Conservation (phyloP, 2,888 invertebrate species). For the Vanessa cardui region DNA sequence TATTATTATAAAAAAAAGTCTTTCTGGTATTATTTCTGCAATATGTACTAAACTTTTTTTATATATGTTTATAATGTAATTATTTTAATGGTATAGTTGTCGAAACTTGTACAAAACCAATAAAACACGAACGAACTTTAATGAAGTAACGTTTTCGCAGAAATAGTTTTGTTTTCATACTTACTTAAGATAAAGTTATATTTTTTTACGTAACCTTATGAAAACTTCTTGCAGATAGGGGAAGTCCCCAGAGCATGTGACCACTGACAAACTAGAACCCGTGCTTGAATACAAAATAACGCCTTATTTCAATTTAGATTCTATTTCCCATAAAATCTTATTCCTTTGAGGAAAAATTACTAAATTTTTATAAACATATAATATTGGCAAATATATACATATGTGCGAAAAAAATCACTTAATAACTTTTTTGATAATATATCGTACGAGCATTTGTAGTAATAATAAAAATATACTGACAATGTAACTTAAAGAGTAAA, state of each 20-base stretch:
- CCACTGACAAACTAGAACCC: constrained; percentile 5
- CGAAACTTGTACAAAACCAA: neutral
- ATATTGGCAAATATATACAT: neutral
- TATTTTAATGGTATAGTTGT: neutral
- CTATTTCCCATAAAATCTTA: constrained; percentile 2
- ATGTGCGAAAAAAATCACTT: neutral
- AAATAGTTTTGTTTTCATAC: neutral
- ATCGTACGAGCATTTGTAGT: too few relatives aligned
- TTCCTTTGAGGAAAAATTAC: neutral
- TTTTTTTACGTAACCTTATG: constrained; percentile 1
- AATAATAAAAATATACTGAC: too few relatives aligned
- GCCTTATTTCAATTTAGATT: constrained; percentile 1
- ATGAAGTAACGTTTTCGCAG: neutral
- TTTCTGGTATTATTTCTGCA: too few relatives aligned
- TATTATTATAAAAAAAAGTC: too few relatives aligned
- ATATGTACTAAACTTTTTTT: too few relatives aligned
- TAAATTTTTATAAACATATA: constrained; percentile 2
- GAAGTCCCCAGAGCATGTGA: neutral
- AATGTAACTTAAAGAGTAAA: too few relatives aligned
- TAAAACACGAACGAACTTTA: neutral
- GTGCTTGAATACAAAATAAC: constrained; percentile 8
- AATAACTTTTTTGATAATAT: neutral
- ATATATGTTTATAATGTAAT: too few relatives aligned
- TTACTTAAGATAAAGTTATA: neutral
- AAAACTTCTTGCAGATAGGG: neutral